Evolutionary conservation across 1,140 invertebrate species (phyloP), one percentile per base, ranked within the genome.

Genomic region (Araneus ventricosus): DNA sequence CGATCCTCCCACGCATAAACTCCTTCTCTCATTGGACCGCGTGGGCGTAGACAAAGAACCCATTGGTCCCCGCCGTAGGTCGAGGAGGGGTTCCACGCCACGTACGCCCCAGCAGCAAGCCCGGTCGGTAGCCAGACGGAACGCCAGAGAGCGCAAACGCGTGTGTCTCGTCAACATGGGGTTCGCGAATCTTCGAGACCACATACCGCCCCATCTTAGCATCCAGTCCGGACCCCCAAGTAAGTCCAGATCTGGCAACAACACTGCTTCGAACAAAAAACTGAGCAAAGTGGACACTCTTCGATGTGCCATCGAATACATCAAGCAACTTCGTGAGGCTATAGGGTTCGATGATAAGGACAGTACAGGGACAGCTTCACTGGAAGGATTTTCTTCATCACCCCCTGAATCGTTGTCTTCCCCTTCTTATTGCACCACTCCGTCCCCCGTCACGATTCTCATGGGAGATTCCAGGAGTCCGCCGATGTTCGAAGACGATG

Each of bases 281-380:
- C 95, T 99, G 14, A 98, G 98, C 94, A 99, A 99, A 96, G 98
- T 99, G 24, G 98, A 99, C 95, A 99, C 98, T 0, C 95, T 99
- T 45, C 96, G 98, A 93, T 98, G 98, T 96, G 98, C 98, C 20
- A 98, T 99, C 0, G 98, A 99, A 94, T 99, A 99, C 95, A 99
- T 99, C 94, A 96, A 97, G 94, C 97, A 97, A 80, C 95, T 99
- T 39, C 97, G 98, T 95, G 96, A 97, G 10, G 91, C 91, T 1
- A 88, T 93, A 0, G 91, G 91, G 24, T 93, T 75, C 6, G 94
- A 95, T 98, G 24, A 95, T 99, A 96, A 97, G 70, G 79, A 84
- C 88, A 75, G 92, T 27, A 45, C 39, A 22, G 92, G 75, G 52
- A 37, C 80, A 37, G n/a, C 41, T 20, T 92, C 90, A 34, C 10